Evolutionary conservation across 2,113 vertebrate species (phyloP), one percentile per base, ranked within the genome.

Genomic region (Lamprotornis superbus): DNA sequence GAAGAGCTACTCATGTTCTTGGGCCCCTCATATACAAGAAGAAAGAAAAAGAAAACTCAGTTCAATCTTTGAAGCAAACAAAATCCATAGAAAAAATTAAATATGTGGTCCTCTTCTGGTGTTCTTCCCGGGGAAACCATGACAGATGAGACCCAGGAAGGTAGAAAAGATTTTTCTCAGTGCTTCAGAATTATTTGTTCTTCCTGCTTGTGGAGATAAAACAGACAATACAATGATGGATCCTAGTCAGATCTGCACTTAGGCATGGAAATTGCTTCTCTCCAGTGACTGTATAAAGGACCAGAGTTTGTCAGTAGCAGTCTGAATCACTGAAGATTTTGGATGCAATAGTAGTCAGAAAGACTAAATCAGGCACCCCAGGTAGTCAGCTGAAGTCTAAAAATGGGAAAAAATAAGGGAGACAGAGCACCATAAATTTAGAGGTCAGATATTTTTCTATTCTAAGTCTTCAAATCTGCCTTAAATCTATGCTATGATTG

Each of bases 271-370:
- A 84, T 70, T 42, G 17, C 69, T 67, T 81, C 73, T 87, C 35
- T 87, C 60, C 57, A 64, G 44, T 64, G 63, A 68, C 86, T 89
- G 49, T 44, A 83, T 49, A 83, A 85, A 76, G 71, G 77, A 64
- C 33, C 8, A 68, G 60, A 11, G 37, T 55, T 86, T 86, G 37
- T 78, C 68, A 87, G 80, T 46, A 86, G 33, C 60, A 50, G 47
- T n/a, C 52, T 63, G 73, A 95, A 91, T 89, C 77, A 89, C 42
- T 60, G 50, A 87, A 87, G 59, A 87, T 75, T 91, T 87, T 75
- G 60, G 81, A 82, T 56, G 69, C 4, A 15, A 20, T 35, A 59
- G 35, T 33, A 95, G 77, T 87, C 69, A 87, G 81, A 89, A 93
- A 89, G 52, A 35, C 69, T 89, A 70, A 87, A 91, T 65, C 30